These are phyloP conservation scores for Polia nebulosa DNA, from an alignment of 2,888 invertebrate species.

Conservation along the genomic window DNA sequence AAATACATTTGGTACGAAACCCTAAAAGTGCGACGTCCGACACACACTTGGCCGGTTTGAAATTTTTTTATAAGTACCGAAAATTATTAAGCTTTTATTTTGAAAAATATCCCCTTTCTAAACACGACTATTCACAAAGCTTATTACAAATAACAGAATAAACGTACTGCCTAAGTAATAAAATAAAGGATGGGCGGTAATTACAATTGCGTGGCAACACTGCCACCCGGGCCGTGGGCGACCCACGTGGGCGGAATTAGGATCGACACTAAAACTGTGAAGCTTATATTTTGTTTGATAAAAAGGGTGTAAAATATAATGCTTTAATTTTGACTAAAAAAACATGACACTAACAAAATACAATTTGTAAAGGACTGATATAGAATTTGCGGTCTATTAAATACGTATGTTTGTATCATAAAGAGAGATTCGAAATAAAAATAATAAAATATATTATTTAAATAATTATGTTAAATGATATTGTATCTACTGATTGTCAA, in stretches of 20 bases:
- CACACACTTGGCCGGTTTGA: too few relatives aligned
- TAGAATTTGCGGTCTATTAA: neutral
- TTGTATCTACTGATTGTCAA: neutral
- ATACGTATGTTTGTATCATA: neutral
- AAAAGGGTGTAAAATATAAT: neutral
- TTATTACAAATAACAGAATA: slow-evolving; percentile 33
- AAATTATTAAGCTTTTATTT: too few relatives aligned
- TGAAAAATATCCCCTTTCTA: too few relatives aligned
- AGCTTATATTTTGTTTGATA: slow-evolving; percentile 10
- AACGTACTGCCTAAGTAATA: slow-evolving; percentile 17
- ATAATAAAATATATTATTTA: neutral
- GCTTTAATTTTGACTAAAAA: neutral
- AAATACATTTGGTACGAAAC: too few relatives aligned
- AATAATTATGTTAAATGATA: neutral
- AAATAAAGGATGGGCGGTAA: slow-evolving; percentile 24
- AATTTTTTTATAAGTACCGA: too few relatives aligned
- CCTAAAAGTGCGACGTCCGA: too few relatives aligned
- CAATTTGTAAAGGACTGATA: neutral
- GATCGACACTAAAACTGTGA: slow-evolving; percentile 46
- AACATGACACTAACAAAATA: neutral
- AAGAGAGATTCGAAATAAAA: neutral
- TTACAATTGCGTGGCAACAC: slow-evolving; percentile 39
- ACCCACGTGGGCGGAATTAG: slow-evolving; percentile 38
- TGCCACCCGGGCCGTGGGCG: slow-evolving; percentile 40
- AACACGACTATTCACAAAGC: neutral